Base-by-base conservation (phyloP, 2,113 vertebrate species). In the Anser brachyrhynchus region DNA sequence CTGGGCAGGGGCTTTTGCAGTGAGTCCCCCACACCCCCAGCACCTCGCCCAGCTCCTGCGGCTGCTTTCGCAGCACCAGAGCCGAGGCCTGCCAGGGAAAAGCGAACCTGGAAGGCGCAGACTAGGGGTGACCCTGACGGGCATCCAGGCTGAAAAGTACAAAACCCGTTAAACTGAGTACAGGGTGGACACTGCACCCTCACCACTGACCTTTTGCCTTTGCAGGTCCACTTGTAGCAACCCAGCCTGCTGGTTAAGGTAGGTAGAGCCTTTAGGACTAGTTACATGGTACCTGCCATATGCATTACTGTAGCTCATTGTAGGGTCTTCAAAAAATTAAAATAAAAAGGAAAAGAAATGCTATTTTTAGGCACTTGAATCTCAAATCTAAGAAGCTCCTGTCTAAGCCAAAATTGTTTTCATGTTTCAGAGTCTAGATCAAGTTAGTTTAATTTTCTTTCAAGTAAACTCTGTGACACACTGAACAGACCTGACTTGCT, bases 181-280 rank as follows among this genome's bases (percentile, higher is more conserved):
- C 62, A 71, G n/a, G 46, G n/a, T 58, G 33, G 29, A 33, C 20
- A 4, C 11, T 5, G 5, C 11, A 3, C 28, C 28, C 59, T 77
- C 69, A 71, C 35, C 52, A 59, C 23, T 55, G 37, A 59, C 17
- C 1, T 4, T 29, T 6, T 52, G 57, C 14, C 39, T 85, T 29
- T 46, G 10, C 16, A 52, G 18, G 5, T 26, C 35, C 26, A 37
- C 54, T 55, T 69, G 20, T 10, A 10, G 14, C 0, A 0, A 23
- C 26, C 33, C 80, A 70, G 9, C 9, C 59, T 62, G 23, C 29
- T 73, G 35, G 59, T 39, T 80, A 43, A 23, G 11, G 7, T 4
- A 31, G 69, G 26, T 51, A 84, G 57, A 84, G 26, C 44, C 9
- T 3, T 87, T 14, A 11, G 33, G 18, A 22, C 9, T 29, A n/a